Percentiles rank a stretch among this genome's conserved stretches.
phyloP scores from a whole-genome alignment of 2,797 vertebrate genomes.

The Sparus aurata region DNA sequence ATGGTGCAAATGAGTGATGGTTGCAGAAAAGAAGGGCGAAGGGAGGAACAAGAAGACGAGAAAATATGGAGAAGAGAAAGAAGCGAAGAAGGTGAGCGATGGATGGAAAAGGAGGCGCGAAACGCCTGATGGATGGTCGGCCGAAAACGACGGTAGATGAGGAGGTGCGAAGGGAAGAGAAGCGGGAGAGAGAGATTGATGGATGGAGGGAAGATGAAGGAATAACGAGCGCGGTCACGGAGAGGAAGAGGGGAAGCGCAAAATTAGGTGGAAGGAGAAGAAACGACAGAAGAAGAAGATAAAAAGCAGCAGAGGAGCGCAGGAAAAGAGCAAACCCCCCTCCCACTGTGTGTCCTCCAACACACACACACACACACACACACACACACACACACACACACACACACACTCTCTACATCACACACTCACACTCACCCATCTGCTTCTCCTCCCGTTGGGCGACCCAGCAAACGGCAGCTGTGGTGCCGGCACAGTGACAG shows the following conservation, averaged over 20 bases:
- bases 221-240: neutral
- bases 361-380: constrained; percentile 23
- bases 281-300: neutral
- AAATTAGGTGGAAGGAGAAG: neutral
- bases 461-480: constrained; percentile 27
- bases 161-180: neutral
- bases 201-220: constrained; percentile 3
- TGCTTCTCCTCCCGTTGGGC: constrained; percentile 44
- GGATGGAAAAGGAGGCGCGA: neutral
- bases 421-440: constrained; percentile 62
- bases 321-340: constrained; percentile 39
- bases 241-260: constrained; percentile 4
- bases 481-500: constrained; percentile 44
- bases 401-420: constrained; percentile 56
- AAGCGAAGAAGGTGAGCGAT: constrained; percentile 24
- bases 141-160: neutral
- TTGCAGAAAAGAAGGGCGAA: constrained; percentile 14
- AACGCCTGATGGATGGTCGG: constrained; percentile 23
- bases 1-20: constrained; percentile 49
- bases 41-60: neutral
- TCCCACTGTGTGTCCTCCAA: neutral
- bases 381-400: constrained; percentile 47
- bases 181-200: constrained; percentile 1
- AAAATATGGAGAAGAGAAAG: neutral
- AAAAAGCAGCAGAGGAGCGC: constrained; percentile 38